Base-by-base conservation (phyloP, 2,113 vertebrate genomes). In the Syngnathus typhle region DNA sequence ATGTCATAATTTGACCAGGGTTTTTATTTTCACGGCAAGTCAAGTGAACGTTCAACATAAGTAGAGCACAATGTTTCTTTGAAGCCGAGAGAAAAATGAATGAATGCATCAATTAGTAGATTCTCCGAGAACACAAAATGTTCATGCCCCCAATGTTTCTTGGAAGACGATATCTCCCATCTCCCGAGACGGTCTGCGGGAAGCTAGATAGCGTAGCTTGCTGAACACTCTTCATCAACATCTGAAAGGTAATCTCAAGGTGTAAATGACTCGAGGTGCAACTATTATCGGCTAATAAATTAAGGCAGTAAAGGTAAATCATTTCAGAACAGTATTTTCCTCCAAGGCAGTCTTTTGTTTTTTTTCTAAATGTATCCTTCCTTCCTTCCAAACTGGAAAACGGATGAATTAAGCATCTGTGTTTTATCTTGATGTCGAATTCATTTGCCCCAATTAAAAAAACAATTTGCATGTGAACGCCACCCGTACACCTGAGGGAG, bases 1-100 rank as follows among this genome's bases (percentile, higher is more conserved):
- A n/a, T n/a, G n/a, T n/a, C n/a, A n/a, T 38, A 21, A 61, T 23
- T 23, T 61, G 60, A 41, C 73, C 32, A 32, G 27, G 27, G 27
- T 32, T 32, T 32, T 32, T 32, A 32, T 32, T 32, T 32, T 32
- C 27, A 32, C 3, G 43, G 43, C 74, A 81, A 77, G 71, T 12
- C 44, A 65, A 59, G 67, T 61, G 61, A 58, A 71, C 60, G 73
- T 76, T 68, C 82, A 79, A 73, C 69, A 75, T 79, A 88, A 86
- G 76, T 86, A 73, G 85, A 79, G 82, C 83, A 79, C 52, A 1
- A 38, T 59, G 67, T 64, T 75, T 69, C 85, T 91, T 90, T 90
- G 88, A 89, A 89, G 88, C 82, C 23, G 36, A 87, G 83, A 88
- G 83, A 78, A 89, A 89, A 90, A 90, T 71, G 82, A 89, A 90